These are phyloP conservation scores for Lamproptera curius DNA, from an alignment of 2,888 invertebrate genomes.

Conservation along the genomic window DNA sequence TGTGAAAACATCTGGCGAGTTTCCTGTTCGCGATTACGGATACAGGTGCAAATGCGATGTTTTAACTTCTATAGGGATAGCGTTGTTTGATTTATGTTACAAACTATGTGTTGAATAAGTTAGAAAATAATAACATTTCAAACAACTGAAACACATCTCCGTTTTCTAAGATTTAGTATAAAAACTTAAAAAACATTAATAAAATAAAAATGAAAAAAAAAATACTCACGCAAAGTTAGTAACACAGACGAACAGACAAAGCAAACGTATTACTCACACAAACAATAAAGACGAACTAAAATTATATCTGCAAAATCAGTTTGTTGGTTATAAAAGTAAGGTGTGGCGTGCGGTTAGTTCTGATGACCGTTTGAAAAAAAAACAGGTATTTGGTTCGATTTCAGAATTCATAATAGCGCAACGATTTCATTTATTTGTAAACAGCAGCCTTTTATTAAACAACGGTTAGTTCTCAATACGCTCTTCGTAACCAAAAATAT, in stretches of 20 bases:
- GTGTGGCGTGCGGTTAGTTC: neutral
- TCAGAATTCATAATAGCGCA: too few relatives aligned
- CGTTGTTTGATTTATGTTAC: neutral
- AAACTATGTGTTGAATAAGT: neutral
- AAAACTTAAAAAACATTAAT: constrained; percentile 12
- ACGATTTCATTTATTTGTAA: too few relatives aligned
- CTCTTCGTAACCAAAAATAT: too few relatives aligned
- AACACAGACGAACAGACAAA: constrained; percentile 18
- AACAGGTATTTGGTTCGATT: too few relatives aligned
- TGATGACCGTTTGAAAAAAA: too few relatives aligned
- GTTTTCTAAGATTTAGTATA: constrained; percentile 1
- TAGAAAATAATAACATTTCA: neutral
- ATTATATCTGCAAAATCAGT: neutral
- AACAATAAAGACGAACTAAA: constrained; percentile 10
- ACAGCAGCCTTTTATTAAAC: too few relatives aligned
- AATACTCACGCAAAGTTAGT: constrained; percentile 19
- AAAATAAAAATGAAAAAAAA: constrained; percentile 17
- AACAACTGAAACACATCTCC: constrained; percentile 2
- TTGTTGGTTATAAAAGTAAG: constrained; percentile 1
- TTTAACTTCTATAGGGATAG: neutral
- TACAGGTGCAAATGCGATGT: constrained; percentile 1
- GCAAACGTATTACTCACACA: constrained; percentile 24
- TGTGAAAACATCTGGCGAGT: constrained; percentile 1
- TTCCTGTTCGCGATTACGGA: neutral
- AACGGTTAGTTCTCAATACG: too few relatives aligned